phyloP scores from a whole-genome alignment of 2,113 vertebrate species.

The Rhineura floridana region DNA sequence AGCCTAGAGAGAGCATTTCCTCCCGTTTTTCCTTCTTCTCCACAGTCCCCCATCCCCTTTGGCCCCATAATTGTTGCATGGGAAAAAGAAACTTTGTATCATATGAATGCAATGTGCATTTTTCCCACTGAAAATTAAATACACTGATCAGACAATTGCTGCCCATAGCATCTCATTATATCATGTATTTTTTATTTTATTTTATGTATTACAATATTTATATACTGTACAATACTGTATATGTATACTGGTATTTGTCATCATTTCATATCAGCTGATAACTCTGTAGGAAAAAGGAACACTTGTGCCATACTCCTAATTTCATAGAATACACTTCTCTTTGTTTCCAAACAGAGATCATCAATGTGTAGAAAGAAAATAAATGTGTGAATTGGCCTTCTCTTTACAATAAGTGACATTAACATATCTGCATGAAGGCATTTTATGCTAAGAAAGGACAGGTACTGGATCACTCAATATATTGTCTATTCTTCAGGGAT shows the following conservation, averaged over 20 bases:
- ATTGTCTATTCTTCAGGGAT: too few relatives aligned
- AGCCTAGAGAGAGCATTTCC: too few relatives aligned
- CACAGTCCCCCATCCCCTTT: too few relatives aligned
- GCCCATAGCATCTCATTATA: not conserved
- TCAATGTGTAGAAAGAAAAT: too few relatives aligned
- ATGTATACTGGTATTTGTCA: not conserved
- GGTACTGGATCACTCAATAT: too few relatives aligned
- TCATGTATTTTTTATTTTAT: not conserved
- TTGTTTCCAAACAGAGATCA: too few relatives aligned
- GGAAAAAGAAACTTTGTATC: not conserved
- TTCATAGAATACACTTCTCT: not conserved
- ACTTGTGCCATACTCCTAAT: not conserved
- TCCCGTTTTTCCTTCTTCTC: too few relatives aligned
- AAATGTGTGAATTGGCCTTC: too few relatives aligned
- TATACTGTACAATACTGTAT: too few relatives aligned
- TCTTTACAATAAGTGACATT: too few relatives aligned
- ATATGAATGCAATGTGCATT: not conserved
- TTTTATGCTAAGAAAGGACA: too few relatives aligned
- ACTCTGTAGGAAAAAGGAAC: not conserved
- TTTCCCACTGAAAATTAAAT: not conserved
- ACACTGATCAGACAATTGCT: not conserved
- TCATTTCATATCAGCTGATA: not conserved
- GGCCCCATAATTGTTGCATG: not conserved
- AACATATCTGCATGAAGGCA: too few relatives aligned
- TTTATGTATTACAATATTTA: not conserved